Base-by-base conservation (phyloP, 2,113 vertebrate species). In the Notarius quadriscutis region DNA sequence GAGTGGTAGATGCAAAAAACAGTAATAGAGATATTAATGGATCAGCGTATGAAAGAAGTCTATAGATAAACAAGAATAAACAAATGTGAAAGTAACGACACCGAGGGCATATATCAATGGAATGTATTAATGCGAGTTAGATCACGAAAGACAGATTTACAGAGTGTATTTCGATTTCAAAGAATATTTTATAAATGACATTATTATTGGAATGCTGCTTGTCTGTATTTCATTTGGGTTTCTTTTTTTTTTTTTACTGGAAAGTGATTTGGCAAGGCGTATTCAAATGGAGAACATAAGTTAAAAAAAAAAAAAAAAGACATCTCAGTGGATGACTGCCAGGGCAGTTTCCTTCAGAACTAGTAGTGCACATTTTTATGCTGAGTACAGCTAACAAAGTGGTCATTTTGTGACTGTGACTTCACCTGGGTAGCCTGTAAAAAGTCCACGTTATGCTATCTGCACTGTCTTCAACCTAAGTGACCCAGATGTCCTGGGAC, bases 1-100 rank as follows among this genome's bases (percentile, higher is more conserved):
- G 96, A 97, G 93, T 15, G 22, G 50, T 10, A 55, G n/a, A 22
- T 55, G 4, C 25, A 10, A n/a, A 72, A 81, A 62, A 27, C 95
- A 80, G 95, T 92, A 92, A 92, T 92, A 92, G 94, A 97, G 95
- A 97, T 97, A 91, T 96, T 95, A 51, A 63, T 25, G n/a, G 6
- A n/a, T 53, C 4, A 14, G 34, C 15, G 14, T n/a, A n/a, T 34
- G 57, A 83, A 7, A 17, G 53, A 41, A 55, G 20, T 18, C 7
- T 50, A 77, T 34, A 48, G 41, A 62, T 22, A 62, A 7, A 62
- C 58, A 5, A 62, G 25, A 11, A 65, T n/a, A 65, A 25, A 65
- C 22, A 65, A 71, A 34, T n/a, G 10, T 67, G n/a, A 71, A 71
- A 71, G 30, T 1, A 34, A 34, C 25, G 7, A 65, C 63, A 65